Base-by-base conservation (phyloP, 1,140 invertebrate genomes). In the Drosophila ercepeae region DNA sequence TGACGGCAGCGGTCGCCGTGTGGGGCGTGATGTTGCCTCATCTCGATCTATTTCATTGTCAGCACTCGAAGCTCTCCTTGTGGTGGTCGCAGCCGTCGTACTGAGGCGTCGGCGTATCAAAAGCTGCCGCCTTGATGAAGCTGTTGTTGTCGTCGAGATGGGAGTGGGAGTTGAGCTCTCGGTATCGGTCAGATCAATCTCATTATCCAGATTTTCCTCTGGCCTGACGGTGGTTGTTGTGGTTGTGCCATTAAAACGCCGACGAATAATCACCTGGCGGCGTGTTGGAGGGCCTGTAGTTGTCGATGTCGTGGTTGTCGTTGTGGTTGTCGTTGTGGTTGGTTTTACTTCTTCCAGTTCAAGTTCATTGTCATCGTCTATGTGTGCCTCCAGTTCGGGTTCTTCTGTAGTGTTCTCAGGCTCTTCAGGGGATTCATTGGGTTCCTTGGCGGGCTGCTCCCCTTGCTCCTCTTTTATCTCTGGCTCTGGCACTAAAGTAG, bases 41-140 rank as follows among this genome's bases (percentile, higher is more conserved):
- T 36, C 25, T 23, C 70, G 18, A 13, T 76, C 71, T 27, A 50
- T 52, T 54, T 54, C 51, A 46, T 54, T 45, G 41, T 64, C 52
- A 8, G 16, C 19, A 45, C 41, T 60, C 19, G 59, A 32, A 36
- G 8, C n/a, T 13, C 6, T 44, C 3, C 50, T 52, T 16, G 71
- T 55, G 29, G 51, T 63, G 9, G 50, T 61, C 39, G 55, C 61
- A 45, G 13, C 54, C 9, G 41, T 53, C n/a, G 59, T 36, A 52
- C 72, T 79, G 9, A 55, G 51, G 18, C 53, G 55, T 42, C 54
- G 48, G 60, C 60, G 82, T 36, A 72, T 67, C 13, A 84, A 50
- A 46, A 72, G 45, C 21, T 67, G 63, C 16, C 42, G 49, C 34
- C 67, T 48, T 5, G 41, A 18, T 14, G 46, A 3, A 8, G 16